Conservation (phyloP, 2,113 vertebrate genomes). For the Hyperopisus bebe region DNA sequence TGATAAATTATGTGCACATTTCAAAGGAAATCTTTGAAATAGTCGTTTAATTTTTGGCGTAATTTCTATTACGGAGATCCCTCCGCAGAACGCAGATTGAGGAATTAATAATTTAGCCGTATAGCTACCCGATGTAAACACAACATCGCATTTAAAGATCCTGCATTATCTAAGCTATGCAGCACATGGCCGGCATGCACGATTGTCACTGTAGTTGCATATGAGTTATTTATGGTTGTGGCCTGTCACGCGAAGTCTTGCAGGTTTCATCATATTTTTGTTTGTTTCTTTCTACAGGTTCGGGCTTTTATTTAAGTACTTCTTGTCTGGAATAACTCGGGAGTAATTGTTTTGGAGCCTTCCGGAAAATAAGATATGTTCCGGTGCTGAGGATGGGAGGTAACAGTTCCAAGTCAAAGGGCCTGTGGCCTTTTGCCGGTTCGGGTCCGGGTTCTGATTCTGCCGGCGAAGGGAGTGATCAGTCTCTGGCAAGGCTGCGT, state of each 20-base stretch:
- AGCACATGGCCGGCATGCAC: neutral
- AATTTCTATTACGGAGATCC: neutral
- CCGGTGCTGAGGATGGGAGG: slow-evolving; percentile 80
- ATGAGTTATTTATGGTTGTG: neutral
- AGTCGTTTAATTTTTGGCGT: neutral
- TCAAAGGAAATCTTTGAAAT: neutral
- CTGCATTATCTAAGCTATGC: neutral
- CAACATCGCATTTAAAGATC: neutral
- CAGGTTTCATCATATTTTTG: neutral
- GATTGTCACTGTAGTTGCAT: neutral
- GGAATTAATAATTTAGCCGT: neutral
- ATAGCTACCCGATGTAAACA: neutral
- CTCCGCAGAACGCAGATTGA: neutral
- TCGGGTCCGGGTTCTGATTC: slow-evolving; percentile 61
- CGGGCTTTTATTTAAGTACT: too few species aligned
- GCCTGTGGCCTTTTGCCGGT: slow-evolving; percentile 85
- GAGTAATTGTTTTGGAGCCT: slow-evolving; percentile 30
- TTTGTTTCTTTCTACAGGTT: neutral
- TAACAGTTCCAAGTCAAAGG: slow-evolving; percentile 82
- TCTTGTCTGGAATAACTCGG: neutral
- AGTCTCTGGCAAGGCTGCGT: slow-evolving; percentile 68
- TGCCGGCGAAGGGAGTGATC: slow-evolving; percentile 65
- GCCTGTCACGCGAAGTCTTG: neutral
- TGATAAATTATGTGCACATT: neutral
- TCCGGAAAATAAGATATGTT: slow-evolving; percentile 64